These are phyloP conservation scores for Eutrigla gurnardus DNA, from an alignment of 2,797 vertebrate species.

Conservation along the genomic window DNA sequence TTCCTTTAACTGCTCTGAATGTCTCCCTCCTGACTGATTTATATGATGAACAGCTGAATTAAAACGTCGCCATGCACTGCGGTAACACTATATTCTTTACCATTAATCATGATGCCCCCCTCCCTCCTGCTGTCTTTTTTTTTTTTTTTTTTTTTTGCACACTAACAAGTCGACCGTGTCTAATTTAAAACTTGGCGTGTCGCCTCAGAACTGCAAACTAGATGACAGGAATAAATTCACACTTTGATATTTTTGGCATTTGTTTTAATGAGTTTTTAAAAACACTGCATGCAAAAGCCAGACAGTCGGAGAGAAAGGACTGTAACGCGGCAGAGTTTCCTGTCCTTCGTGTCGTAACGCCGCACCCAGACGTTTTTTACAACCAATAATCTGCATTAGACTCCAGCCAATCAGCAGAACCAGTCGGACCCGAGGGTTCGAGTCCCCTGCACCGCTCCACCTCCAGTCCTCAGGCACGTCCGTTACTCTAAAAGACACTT, in stretches of 20 bases:
- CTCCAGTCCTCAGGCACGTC: slow-evolving; percentile 72
- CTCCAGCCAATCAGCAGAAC: slow-evolving; percentile 7
- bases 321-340: slow-evolving; percentile 51
- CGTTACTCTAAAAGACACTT: slow-evolving; percentile 75
- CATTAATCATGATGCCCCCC: not conserved
- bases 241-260: slow-evolving; percentile 61
- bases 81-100: not conserved
- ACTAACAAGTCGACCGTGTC: not conserved
- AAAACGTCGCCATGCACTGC: not conserved
- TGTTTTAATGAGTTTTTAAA: slow-evolving; percentile 78
- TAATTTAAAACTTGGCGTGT: slow-evolving; percentile 13
- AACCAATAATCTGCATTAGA: slow-evolving; percentile 37
- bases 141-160: not conserved
- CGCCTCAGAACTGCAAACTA: not conserved
- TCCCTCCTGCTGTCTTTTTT: no score
- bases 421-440: not conserved
- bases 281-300: slow-evolving; percentile 83
- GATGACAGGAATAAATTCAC: slow-evolving; percentile 41
- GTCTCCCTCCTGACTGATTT: not conserved
- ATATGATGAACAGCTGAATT: not conserved
- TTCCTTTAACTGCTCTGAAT: slow-evolving; percentile 26
- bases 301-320: slow-evolving; percentile 72
- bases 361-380: slow-evolving; percentile 24
- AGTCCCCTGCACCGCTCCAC: slow-evolving; percentile 41
- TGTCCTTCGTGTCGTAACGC: slow-evolving; percentile 41